Evolutionary conservation across 2,113 vertebrate genomes (phyloP), one percentile per base, ranked within the genome.

Genomic region (Pardalotus punctatus): DNA sequence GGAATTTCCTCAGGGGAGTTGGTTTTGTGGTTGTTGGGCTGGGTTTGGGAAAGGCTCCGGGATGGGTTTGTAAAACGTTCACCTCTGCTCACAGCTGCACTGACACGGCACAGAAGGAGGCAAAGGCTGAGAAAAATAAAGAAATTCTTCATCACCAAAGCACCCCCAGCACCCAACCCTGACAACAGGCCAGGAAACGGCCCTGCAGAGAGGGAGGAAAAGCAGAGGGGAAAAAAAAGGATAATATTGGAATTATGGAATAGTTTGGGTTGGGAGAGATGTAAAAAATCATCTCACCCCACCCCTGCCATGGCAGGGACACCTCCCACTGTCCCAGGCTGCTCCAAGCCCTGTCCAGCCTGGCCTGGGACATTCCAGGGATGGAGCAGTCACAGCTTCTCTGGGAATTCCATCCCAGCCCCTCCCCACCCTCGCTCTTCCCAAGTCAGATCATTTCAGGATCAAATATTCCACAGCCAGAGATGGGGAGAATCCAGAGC

Each of bases 191-290:
- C 21, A 17, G 14, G 27, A 42, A 38, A 45, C 35, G 31, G 11
- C 47, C 17, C 12, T 47, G 18, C 40, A 48, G 7, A 33, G 1
- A 12, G 10, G 19, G 28, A 5, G 14, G 8, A 7, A 14, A 29
- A 33, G 15, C 14, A 35, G 9, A 17, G 16, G 10, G 5, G 0
- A 3, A 11, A 31, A 20, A 13, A 13, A 11, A 4, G 3, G 12
- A 66, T 25, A 0, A 60, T 35, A 9, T 19, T 17, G 9, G 31
- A 40, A 48, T 31, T 40, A 35, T 1, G 23, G 58, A 43, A 19
- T 23, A 16, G 14, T 47, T 35, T 25, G 21, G n/a, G n/a, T 25
- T 15, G 29, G 25, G 54, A 61, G 6, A 5, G 47, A 35, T 53
- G 8, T 31, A 9, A 35, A 69, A 74, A 54, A 35, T 27, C 47